Evolutionary conservation across 2,797 vertebrate genomes (phyloP), one percentile per base, ranked within the genome.

Genomic region (Triplophysa yarkandensis): DNA sequence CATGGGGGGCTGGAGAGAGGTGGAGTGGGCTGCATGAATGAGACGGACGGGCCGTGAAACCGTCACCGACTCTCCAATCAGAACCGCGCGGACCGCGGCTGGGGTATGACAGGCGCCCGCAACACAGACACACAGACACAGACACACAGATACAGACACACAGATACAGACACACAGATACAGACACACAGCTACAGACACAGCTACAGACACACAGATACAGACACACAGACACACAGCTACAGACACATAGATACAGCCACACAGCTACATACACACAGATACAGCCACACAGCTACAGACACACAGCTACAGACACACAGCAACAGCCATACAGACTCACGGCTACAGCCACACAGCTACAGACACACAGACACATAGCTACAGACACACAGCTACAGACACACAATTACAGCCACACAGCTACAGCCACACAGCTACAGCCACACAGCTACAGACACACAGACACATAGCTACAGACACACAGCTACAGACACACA

Each of bases 11-110:
- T 61, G 32, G 76, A 68, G 25, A 55, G 57, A 79, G 77, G 65
- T 55, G 76, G 62, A 68, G 65, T 50, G 28, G 39, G 61, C 50
- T 27, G 2, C 34, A 43, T 74, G 41, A 74, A 67, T 74, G 54
- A 67, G 76, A 57, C 69, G 44, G 77, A 71, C 78, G 78, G 80
- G 79, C 81, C 68, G 54, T 68, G 71, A 73, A 77, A 79, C 50
- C 41, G 25, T 70, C 63, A 69, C 50, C 69, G 67, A 74, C 68
- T 67, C 73, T 71, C 57, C 52, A 23, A 66, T 57, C 67, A 64
- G 60, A 30, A 66, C 70, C 36, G 61, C 48, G 34, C 66, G 44
- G 69, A 41, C 55, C 50, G 64, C 43, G 67, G 67, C 67, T 82
- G 76, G 77, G 85, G 85, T 87, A 85, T 69, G 75, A 54, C 43